A percentile compares a stretch with the other conserved stretches of the same genome.
These are phyloP conservation scores for Forbesichthys papilliferus DNA, from an alignment of 2,113 vertebrate genomes.

Conservation along the genomic window DNA sequence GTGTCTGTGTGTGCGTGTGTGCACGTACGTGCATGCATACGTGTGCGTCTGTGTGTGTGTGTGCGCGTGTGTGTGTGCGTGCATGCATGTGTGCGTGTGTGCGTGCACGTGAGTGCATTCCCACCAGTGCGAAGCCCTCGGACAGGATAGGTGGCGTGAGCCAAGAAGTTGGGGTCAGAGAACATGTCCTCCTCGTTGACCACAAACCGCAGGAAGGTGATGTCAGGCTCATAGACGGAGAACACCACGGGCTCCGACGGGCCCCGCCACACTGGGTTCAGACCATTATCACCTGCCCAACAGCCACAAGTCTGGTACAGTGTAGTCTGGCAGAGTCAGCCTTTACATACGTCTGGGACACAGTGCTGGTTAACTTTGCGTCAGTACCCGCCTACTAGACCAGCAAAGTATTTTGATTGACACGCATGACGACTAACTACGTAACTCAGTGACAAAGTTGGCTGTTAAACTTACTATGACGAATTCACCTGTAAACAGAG, in stretches of 20 bases:
- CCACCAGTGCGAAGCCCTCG: constrained; percentile 92
- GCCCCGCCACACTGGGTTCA: constrained; percentile 89
- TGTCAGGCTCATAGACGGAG: constrained; percentile 86
- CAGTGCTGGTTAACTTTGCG: no score
- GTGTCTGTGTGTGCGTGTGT: not conserved
- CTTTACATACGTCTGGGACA: no score
- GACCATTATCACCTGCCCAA: constrained; percentile 90
- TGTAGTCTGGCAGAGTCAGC: not conserved
- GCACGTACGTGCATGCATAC: not conserved
- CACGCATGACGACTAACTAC: no score
- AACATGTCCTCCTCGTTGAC: constrained; percentile 99
- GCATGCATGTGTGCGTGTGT: not conserved
- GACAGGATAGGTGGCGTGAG: constrained; percentile 92
- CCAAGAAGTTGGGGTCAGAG: constrained; percentile 97
- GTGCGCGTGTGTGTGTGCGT: not conserved
- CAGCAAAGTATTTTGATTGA: no score
- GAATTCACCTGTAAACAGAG: no score
- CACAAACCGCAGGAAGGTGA: constrained; percentile 91
- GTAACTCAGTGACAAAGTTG: no score
- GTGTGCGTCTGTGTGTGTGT: not conserved
- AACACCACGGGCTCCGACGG: constrained; percentile 83
- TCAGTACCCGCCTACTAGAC: no score
- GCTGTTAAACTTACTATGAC: no score
- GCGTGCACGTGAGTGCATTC: not conserved
- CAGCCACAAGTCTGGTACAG: not conserved